Evolutionary conservation across 2,888 invertebrate genomes (phyloP).

Genomic region (Drosophila vallismaia): DNA sequence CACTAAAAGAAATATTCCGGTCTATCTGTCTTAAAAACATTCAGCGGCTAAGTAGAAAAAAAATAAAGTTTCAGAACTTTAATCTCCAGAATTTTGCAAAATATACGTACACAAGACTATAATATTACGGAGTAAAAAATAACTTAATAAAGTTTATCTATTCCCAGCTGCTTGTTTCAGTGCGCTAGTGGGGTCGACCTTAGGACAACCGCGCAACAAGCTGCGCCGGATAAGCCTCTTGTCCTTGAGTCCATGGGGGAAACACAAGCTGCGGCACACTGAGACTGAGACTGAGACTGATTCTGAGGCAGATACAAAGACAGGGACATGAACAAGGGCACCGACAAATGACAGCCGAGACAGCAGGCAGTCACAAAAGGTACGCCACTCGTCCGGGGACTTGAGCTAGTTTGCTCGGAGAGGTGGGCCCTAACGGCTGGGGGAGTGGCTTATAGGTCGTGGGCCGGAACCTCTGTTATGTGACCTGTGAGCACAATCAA

Average conservation of each 20-base stretch:
- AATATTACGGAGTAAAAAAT: neutral
- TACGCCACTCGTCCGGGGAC: constrained; percentile 25
- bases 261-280: constrained; percentile 11
- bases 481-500: constrained; percentile 72
- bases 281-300: constrained; percentile 14
- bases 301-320: constrained; percentile 20
- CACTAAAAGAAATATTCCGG: constrained; percentile 11
- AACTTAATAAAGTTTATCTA: neutral
- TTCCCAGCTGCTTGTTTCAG: neutral
- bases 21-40: neutral
- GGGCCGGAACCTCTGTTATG: constrained; percentile 50
- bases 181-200: constrained; percentile 18
- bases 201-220: constrained; percentile 31
- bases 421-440: neutral
- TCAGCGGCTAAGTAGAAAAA: too few relatives aligned
- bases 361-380: constrained; percentile 38
- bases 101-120: too few relatives aligned
- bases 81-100: neutral
- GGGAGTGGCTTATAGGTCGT: constrained; percentile 5
- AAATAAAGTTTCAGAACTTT: neutral
- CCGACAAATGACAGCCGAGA: constrained; percentile 71
- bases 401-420: constrained; percentile 26
- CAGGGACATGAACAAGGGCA: constrained; percentile 49
- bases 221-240: constrained; percentile 42
- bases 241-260: constrained; percentile 34